These are phyloP conservation scores for Stichodactyla helianthus DNA, from an alignment of 64 coral and sea anemone genomes.

Conservation along the genomic window DNA sequence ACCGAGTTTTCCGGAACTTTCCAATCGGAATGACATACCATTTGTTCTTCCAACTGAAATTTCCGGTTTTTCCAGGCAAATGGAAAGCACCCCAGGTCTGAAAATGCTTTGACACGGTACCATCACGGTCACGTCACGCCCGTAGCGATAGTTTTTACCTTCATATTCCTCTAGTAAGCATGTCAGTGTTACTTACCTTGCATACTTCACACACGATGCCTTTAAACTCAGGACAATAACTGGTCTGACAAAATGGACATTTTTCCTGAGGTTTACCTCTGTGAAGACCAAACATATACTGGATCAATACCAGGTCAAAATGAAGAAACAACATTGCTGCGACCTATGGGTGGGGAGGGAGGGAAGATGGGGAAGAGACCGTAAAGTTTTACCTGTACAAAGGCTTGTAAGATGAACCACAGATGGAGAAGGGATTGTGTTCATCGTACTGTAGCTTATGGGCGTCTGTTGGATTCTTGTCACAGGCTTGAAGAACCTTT, in stretches of 20 bases:
- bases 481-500: constrained; percentile 96
- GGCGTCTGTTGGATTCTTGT: constrained; percentile 94
- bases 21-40: too few relatives aligned
- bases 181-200: constrained; percentile 42
- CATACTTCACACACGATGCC: constrained; percentile 86
- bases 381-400: constrained; percentile 70
- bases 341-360: too few relatives aligned
- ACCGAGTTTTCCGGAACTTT: too few relatives aligned
- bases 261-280: constrained; percentile 98
- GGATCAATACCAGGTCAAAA: neutral
- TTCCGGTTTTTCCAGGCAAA: too few relatives aligned
- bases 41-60: too few relatives aligned
- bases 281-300: neutral
- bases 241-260: constrained; percentile 90
- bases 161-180: neutral
- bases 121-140: too few relatives aligned
- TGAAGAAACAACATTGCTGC: too few relatives aligned
- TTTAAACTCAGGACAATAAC: constrained; percentile 92
- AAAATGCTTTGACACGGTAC: too few relatives aligned
- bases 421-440: constrained; percentile 91
- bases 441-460: constrained; percentile 79
- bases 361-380: neutral
- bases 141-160: too few relatives aligned
- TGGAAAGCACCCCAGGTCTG: too few relatives aligned
- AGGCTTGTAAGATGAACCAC: constrained; percentile 77